Conservation (phyloP, 2,888 invertebrate genomes). For the Ceratothoa steindachneri region DNA sequence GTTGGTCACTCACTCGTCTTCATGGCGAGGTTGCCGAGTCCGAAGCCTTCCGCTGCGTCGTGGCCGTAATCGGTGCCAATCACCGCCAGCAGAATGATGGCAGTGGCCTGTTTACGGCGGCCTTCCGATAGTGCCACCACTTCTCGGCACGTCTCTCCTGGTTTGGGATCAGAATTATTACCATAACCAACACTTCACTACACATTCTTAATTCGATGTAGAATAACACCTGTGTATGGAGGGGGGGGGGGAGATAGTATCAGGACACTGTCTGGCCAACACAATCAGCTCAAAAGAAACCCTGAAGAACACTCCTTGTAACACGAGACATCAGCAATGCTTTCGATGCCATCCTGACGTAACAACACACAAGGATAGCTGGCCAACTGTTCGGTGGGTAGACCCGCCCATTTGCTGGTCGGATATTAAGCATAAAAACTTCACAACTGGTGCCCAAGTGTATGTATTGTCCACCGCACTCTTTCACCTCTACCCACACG, state of each 20-base stretch:
- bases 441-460: too few species aligned
- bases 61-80: conserved; percentile 98
- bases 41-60: conserved; percentile 86
- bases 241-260: not conserved
- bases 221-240: not conserved
- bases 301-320: too few species aligned
- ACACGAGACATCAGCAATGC: too few species aligned
- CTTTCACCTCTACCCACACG: too few species aligned
- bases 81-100: conserved; percentile 92
- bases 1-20: conserved; percentile 72
- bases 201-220: not conserved
- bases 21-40: conserved; percentile 75
- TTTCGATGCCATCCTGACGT: too few species aligned
- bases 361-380: too few species aligned
- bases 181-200: not conserved
- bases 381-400: too few species aligned
- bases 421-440: too few species aligned
- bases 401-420: too few species aligned
- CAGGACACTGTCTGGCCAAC: not conserved
- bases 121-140: conserved; percentile 83
- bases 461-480: too few species aligned
- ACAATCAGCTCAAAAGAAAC: too few species aligned
- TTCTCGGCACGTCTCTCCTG: conserved; percentile 62
- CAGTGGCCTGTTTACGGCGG: conserved; percentile 91
- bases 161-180: not conserved